phyloP scores from a whole-genome alignment of 2,797 vertebrate genomes.

The Gorsachius magnificus region DNA sequence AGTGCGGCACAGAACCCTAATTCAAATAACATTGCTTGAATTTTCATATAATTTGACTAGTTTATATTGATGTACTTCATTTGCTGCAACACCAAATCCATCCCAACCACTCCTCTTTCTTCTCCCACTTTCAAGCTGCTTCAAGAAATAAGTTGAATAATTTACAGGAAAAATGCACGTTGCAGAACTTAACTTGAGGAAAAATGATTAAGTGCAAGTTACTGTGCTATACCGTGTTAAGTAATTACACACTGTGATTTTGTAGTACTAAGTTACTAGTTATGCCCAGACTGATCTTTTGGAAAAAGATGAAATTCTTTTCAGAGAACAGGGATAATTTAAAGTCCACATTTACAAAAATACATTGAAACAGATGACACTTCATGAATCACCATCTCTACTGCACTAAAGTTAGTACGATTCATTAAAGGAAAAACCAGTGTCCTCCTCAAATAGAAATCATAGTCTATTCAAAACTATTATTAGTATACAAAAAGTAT shows the following conservation, averaged over 20 bases:
- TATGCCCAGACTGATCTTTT: neutral
- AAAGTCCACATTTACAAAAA: neutral
- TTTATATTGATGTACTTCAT: neutral
- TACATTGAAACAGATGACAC: neutral
- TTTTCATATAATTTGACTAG: neutral
- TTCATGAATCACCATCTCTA: neutral
- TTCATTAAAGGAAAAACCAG: neutral
- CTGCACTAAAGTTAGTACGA: neutral
- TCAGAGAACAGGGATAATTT: neutral
- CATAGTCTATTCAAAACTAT: neutral
- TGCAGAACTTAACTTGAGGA: neutral
- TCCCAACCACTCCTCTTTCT: neutral
- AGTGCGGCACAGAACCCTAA: neutral
- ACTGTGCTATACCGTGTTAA: rapidly evolving
- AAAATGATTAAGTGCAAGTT: neutral
- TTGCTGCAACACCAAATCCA: neutral
- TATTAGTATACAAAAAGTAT: neutral
- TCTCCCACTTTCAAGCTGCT: neutral
- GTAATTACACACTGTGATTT: neutral
- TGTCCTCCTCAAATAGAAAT: neutral
- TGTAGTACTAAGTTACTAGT: neutral
- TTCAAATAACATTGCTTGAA: neutral
- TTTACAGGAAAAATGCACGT: neutral
- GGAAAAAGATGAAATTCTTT: neutral
- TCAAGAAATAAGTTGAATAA: neutral